phyloP scores from a whole-genome alignment of 1,140 invertebrate genomes.

The Pseudomyrmex pallidus region DNA sequence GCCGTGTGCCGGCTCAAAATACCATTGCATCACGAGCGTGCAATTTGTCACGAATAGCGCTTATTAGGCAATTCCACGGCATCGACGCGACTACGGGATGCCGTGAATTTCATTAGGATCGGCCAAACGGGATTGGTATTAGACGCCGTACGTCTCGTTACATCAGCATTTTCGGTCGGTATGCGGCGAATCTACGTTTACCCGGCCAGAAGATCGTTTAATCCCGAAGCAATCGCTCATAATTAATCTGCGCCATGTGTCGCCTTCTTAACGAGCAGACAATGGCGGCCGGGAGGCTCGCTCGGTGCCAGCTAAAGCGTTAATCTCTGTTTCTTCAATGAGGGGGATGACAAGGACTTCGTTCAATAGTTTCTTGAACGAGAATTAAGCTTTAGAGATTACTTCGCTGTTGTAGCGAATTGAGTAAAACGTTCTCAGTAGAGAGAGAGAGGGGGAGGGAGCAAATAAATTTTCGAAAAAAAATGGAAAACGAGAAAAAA shows the following conservation, averaged over 20 bases:
- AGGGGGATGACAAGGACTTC: conserved; percentile 23
- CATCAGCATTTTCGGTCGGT: conserved; percentile 58
- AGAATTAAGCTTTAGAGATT: background rate
- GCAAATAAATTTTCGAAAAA: too few species aligned
- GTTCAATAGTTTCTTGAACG: conserved; percentile 19
- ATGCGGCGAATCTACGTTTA: conserved; percentile 56
- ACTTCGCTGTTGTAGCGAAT: background rate
- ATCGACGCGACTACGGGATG: conserved; percentile 81
- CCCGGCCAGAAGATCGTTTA: conserved; percentile 47
- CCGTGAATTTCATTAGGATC: conserved; percentile 83
- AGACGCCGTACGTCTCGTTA: conserved; percentile 55
- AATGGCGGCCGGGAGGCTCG: conserved; percentile 37
- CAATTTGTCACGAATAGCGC: conserved; percentile 84
- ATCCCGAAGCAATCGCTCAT: conserved; percentile 57
- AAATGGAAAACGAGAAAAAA: too few species aligned
- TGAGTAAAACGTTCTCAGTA: too few species aligned
- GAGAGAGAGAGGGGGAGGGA: too few species aligned
- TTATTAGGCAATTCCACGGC: conserved; percentile 83
- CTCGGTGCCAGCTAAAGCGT: conserved; percentile 38
- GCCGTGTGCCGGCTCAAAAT: conserved; percentile 73
- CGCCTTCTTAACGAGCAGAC: conserved; percentile 59
- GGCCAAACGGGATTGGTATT: conserved; percentile 59
- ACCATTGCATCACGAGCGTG: conserved; percentile 81
- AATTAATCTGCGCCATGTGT: conserved; percentile 62
- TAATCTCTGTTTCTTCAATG: conserved; percentile 53